These are phyloP conservation scores for Saccostrea cuccullata DNA, from an alignment of 1,140 invertebrate genomes.

Conservation along the genomic window DNA sequence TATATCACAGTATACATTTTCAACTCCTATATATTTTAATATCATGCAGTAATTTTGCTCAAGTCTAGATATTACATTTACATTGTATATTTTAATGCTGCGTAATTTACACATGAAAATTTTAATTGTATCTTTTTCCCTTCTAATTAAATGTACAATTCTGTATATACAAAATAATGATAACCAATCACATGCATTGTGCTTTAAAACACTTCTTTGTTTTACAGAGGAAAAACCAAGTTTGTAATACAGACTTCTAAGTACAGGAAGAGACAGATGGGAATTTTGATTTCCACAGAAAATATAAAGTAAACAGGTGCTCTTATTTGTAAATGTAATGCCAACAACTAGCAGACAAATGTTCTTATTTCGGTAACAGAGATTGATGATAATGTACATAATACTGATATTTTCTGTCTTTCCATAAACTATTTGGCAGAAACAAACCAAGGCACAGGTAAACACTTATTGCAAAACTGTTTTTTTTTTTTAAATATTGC, in stretches of 20 bases:
- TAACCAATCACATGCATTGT: too few species aligned
- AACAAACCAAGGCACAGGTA: constrained; percentile 15
- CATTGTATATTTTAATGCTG: not conserved
- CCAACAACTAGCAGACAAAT: not conserved
- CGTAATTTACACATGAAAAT: not conserved
- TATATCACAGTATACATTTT: constrained; percentile 25
- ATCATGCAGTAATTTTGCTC: constrained; percentile 11
- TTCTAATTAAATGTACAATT: too few species aligned
- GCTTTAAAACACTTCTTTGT: too few species aligned
- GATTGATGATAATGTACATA: not conserved
- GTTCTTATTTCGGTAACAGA: not conserved
- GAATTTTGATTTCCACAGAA: not conserved
- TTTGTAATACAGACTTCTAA: too few species aligned
- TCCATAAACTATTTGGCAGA: constrained; percentile 25
- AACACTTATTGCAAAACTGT: constrained; percentile 29
- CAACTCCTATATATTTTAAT: not conserved
- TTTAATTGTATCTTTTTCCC: not conserved
- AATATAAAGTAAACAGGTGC: not conserved
- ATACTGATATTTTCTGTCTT: not conserved
- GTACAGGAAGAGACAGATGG: too few species aligned
- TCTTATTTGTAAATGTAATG: not conserved
- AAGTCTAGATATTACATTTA: constrained; percentile 2
- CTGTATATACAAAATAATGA: too few species aligned
- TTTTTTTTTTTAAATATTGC: constrained; percentile 2
- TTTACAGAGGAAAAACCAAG: too few species aligned